A percentile compares a stretch with the other conserved stretches of the same genome.
These are phyloP conservation scores for Listronotus oregonensis DNA, from an alignment of 1,140 invertebrate genomes.

Conservation along the genomic window DNA sequence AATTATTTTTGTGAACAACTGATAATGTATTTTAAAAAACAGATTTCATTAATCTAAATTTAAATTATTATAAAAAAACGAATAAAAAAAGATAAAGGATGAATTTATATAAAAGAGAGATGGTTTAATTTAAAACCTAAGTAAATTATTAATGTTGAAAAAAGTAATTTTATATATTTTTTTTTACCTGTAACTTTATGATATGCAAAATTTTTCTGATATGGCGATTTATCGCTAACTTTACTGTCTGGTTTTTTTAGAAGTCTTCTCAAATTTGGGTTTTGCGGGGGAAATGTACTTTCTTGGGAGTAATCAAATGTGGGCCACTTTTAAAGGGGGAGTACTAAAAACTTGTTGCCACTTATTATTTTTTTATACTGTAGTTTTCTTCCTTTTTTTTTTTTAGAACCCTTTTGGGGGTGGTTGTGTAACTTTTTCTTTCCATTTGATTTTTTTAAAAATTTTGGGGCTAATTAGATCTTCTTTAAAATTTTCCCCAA, in stretches of 20 bases:
- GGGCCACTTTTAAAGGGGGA: constrained; percentile 40
- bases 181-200: constrained; percentile 46
- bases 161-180: too few species aligned
- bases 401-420: not conserved
- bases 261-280: not conserved
- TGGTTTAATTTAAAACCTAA: too few species aligned
- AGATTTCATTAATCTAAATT: too few species aligned
- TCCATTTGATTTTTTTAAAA: constrained; percentile 16
- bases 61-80: too few species aligned
- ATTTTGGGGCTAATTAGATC: constrained; percentile 20
- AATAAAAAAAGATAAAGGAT: too few species aligned
- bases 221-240: constrained; percentile 23
- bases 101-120: too few species aligned
- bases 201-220: constrained; percentile 51
- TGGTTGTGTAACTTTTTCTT: not conserved
- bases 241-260: constrained; percentile 1
- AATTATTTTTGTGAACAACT: too few species aligned
- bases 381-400: constrained; percentile 7
- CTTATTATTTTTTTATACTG: not conserved
- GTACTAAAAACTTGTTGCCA: not conserved
- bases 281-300: not conserved
- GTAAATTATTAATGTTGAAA: too few species aligned
- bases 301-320: constrained; percentile 32
- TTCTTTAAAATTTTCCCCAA: constrained; percentile 20
- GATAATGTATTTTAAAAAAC: too few species aligned